These are phyloP conservation scores for Laothoe populi DNA, from an alignment of 2,888 invertebrate species.

Conservation along the genomic window DNA sequence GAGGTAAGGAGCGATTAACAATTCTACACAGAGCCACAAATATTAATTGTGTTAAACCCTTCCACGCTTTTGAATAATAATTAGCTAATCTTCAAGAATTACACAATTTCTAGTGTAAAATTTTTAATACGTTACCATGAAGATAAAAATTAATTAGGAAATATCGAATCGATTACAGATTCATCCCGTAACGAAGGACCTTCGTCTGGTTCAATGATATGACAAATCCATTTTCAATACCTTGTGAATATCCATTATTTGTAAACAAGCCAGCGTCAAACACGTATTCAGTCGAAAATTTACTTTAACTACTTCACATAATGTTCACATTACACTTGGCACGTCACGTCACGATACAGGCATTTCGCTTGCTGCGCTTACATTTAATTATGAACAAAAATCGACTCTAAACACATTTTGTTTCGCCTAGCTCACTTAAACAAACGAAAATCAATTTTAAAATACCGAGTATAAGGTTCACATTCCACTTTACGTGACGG, in stretches of 20 bases:
- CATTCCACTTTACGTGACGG: constrained; percentile 15
- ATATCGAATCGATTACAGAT: constrained; percentile 1
- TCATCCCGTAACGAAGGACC: constrained; percentile 19
- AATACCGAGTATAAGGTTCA: constrained; percentile 4
- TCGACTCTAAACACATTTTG: background rate
- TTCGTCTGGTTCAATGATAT: constrained; percentile 12
- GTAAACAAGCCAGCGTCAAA: constrained; percentile 17
- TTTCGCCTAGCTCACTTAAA: background rate
- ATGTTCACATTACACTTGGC: constrained; percentile 1
- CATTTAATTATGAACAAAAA: background rate
- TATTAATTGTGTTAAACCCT: too few relatives aligned
- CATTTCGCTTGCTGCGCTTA: constrained; percentile 3
- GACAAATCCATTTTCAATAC: constrained; percentile 24
- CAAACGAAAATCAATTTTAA: background rate
- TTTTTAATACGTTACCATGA: background rate
- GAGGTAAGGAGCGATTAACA: too few relatives aligned
- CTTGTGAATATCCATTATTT: constrained; percentile 24
- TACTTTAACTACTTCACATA: background rate
- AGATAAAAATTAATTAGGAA: constrained; percentile 13
- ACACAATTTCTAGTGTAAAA: background rate
- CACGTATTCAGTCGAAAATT: background rate
- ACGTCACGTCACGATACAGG: too few relatives aligned
- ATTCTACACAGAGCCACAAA: too few relatives aligned
- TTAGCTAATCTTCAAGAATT: background rate
- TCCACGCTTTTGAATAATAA: too few relatives aligned